Percentiles rank a stretch among this genome's conserved stretches.
Conservation (phyloP, 2,888 invertebrate species). For the Hypselothyrea guttata region DNA sequence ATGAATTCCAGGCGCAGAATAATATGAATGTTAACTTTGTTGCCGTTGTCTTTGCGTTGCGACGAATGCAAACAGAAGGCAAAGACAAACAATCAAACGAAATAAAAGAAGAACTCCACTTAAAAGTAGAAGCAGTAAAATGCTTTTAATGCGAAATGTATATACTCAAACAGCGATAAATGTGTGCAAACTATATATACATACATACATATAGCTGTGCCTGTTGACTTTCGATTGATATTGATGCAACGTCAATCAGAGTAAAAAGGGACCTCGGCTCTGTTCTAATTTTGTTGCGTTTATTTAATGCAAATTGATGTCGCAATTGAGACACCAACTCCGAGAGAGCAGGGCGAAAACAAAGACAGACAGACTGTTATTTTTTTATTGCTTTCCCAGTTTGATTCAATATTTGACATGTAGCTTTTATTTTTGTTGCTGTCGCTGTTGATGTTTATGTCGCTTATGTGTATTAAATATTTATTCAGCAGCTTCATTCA, state of each 20-base stretch:
- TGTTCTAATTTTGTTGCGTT: conserved; percentile 41
- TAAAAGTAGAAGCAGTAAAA: conserved; percentile 52
- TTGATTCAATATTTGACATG: conserved; percentile 47
- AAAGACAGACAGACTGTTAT: too few relatives aligned
- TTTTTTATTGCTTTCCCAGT: conserved; percentile 33
- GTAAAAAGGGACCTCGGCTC: neutral
- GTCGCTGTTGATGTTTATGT: conserved; percentile 26
- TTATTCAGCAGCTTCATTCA: conserved; percentile 56
- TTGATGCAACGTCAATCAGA: conserved; percentile 56
- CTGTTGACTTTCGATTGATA: conserved; percentile 51
- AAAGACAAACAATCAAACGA: conserved; percentile 51
- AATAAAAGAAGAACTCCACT: conserved; percentile 31
- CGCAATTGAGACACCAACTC: conserved; percentile 40
- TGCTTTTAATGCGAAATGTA: conserved; percentile 49
- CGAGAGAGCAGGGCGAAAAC: too few relatives aligned
- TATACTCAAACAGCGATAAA: conserved; percentile 4
- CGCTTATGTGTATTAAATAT: conserved; percentile 63
- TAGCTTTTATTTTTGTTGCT: conserved; percentile 10
- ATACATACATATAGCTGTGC: conserved; percentile 2
- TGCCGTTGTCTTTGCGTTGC: conserved; percentile 34
- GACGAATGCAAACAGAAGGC: conserved; percentile 53
- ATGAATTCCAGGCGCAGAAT: conserved; percentile 46
- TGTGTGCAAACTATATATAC: neutral
- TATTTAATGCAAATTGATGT: conserved; percentile 55
- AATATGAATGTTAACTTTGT: conserved; percentile 44